Conservation (phyloP, 2,797 vertebrate genomes). For the Peromyscus nudipes region DNA sequence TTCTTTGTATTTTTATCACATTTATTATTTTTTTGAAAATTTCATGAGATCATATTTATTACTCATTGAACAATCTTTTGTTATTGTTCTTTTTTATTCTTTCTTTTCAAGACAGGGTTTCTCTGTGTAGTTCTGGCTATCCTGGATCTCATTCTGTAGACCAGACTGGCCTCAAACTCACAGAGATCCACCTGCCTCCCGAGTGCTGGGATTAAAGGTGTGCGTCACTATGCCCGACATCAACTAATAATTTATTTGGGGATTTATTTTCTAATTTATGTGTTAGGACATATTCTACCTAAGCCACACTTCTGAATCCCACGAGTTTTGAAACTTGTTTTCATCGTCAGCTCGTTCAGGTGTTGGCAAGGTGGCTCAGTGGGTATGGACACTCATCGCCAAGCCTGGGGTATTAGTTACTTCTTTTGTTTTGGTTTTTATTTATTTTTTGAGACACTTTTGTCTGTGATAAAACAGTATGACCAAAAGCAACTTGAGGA, state of each 20-base stretch:
- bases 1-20: not conserved
- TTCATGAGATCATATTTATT: not conserved
- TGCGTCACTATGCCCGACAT: not conserved
- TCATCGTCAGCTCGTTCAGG: not conserved
- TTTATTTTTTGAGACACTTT: no score
- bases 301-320: not conserved
- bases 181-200: not conserved
- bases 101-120: not conserved
- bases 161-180: not conserved
- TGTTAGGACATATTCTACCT: not conserved
- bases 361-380: not conserved
- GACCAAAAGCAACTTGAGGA: not conserved
- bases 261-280: not conserved
- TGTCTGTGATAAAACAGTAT: not conserved
- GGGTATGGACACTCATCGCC: not conserved
- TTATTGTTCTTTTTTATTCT: not conserved
- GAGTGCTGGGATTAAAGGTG: not conserved
- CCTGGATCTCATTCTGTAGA: not conserved
- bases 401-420: not conserved
- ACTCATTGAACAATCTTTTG: not conserved
- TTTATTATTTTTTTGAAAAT: not conserved
- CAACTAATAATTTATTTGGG: not conserved
- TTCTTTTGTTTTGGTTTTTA: not conserved
- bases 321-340: not conserved
- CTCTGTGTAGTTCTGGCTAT: not conserved